Evolutionary conservation across 1,140 invertebrate genomes (phyloP), one percentile per base, ranked within the genome.

Genomic region (Solen grandis): DNA sequence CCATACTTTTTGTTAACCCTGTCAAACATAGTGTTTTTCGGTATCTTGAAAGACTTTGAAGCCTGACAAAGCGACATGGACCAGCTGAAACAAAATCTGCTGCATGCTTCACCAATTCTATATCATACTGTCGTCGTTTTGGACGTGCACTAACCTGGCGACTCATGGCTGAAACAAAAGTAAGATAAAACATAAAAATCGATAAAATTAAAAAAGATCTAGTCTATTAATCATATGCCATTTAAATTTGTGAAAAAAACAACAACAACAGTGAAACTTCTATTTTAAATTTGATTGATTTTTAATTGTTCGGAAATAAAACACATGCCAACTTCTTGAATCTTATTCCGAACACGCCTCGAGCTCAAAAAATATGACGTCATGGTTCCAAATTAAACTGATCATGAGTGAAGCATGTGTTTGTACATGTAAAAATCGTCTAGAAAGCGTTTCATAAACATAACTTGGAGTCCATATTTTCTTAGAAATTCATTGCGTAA

Each of bases 81-180:
- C 3, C 68, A 46, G 68, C 46, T 70, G 16, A 36, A 16, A 70
- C 54, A 70, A 55, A 27, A 25, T 70, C 50, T 27, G 50, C 68
- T 1, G 50, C 52, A 2, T 54, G 46, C 31, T 57, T 29, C 33
- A 70, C 68, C 46, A 29, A 16, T 5, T 25, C 8, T 3, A 59
- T 14, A 10, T n/a, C n/a, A 59, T 8, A 59, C 35, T 59, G 14
- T 59, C 2, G 2, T 2, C 25, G 35, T 59, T 59, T 25, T 59
- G n/a, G n/a, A n/a, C 27, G 31, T 33, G 22, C 19, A 19, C 50
- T 27, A 29, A 52, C 38, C 33, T 70, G 68, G 33, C 38, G 68
- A 46, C 50, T 70, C 68, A 70, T 70, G 22, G 31, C 63, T 66
- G 63, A 38, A 66, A n/a, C n/a, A n/a, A n/a, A n/a, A n/a, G n/a